These are phyloP conservation scores for Sympetrum striolatum DNA, from an alignment of 2,888 invertebrate species.

Conservation along the genomic window DNA sequence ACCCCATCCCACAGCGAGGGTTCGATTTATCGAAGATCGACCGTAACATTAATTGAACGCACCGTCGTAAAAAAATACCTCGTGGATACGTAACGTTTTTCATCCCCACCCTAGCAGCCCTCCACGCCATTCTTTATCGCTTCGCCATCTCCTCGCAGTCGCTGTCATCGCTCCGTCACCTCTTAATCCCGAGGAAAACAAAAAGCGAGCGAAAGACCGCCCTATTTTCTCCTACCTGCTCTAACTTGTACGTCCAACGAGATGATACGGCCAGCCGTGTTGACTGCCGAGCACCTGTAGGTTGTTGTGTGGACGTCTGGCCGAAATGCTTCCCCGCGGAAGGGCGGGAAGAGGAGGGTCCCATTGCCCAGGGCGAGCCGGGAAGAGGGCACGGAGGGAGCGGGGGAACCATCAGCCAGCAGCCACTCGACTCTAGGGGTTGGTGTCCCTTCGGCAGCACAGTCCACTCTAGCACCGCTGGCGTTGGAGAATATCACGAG, in stretches of 20 bases:
- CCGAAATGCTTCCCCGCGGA: constrained; percentile 51
- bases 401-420: constrained; percentile 49
- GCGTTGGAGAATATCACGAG: constrained; percentile 49
- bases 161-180: not conserved
- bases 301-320: constrained; percentile 52
- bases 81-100: not conserved
- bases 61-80: not conserved
- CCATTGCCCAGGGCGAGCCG: constrained; percentile 51
- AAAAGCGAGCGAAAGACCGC: not conserved
- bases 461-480: constrained; percentile 49
- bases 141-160: not conserved
- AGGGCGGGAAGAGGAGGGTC: constrained; percentile 52
- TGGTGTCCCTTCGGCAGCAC: constrained; percentile 49
- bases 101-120: not conserved
- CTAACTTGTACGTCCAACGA: constrained; percentile 46
- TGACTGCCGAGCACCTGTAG: constrained; percentile 50
- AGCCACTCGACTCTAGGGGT: constrained; percentile 49
- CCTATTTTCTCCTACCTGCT: constrained; percentile 44
- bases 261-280: constrained; percentile 46
- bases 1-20: too few species aligned
- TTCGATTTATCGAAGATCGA: too few species aligned
- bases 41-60: not conserved
- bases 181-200: not conserved
- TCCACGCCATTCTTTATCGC: not conserved
- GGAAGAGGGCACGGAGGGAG: constrained; percentile 49